Evolutionary conservation across 2,113 vertebrate species (phyloP).

Genomic region (Leucosticte australis): DNA sequence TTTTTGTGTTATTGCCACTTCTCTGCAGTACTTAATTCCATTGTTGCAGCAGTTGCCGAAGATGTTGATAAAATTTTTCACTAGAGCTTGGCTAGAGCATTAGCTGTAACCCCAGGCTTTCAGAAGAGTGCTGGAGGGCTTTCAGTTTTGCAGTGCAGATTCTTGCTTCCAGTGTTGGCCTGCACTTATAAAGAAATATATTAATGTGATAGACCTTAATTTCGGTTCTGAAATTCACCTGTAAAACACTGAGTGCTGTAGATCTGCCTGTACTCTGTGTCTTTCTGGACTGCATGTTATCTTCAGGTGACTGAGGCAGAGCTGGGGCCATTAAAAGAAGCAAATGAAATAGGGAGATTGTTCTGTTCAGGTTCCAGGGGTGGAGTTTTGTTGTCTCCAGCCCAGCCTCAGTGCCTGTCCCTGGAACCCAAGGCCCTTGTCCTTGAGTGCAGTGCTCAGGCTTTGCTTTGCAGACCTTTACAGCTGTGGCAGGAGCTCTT

Average conservation of each 20-base stretch:
- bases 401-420: not conserved
- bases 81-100: not conserved
- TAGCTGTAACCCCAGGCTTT: not conserved
- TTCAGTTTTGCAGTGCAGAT: not conserved
- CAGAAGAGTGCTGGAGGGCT: not conserved
- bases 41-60: not conserved
- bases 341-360: not conserved
- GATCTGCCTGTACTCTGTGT: not conserved
- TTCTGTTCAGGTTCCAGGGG: not conserved
- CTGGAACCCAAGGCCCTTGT: not conserved
- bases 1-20: not conserved
- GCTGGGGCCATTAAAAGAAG: not conserved
- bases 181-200: not conserved
- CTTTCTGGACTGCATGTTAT: not conserved
- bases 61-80: not conserved
- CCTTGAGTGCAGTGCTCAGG: not conserved
- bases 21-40: not conserved
- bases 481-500: not conserved
- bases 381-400: not conserved
- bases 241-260: not conserved
- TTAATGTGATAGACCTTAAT: not conserved
- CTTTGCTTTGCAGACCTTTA: not conserved
- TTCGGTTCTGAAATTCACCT: not conserved
- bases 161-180: not conserved
- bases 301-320: not conserved